Evolutionary conservation across 2,113 vertebrate genomes (phyloP), one percentile per base, ranked within the genome.

Genomic region (Dasypus novemcinctus): DNA sequence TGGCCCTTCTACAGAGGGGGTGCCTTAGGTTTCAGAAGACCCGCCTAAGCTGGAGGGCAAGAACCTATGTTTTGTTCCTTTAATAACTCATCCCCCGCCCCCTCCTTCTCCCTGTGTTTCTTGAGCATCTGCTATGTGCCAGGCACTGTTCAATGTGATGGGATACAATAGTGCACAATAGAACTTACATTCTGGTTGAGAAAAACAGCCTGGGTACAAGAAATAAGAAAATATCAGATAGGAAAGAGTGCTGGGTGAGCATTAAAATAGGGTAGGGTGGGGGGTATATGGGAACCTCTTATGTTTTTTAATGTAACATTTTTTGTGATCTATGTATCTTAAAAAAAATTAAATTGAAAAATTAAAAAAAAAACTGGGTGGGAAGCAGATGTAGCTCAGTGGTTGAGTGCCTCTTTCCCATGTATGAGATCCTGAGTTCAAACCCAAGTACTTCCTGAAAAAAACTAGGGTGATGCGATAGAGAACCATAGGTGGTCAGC

Each of bases 61-160:
- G 74, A 90, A n/a, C 82, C 31, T 25, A 80, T 33, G 33, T 85
- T 91, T 87, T 90, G 49, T 41, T 96, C n/a, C 54, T 91, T 68
- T 59, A 80, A 85, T 75, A 41, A 5, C 92, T 59, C 61, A 2
- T 84, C 27, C 52, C 7, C 61, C 27, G 29, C 29, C 57, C 49
- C 31, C 33, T 63, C 15, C 43, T 87, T 87, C 71, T 75, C 3
- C 64, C 59, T 31, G 31, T 81, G 78, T 74, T 92, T 82, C 49
- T 15, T n/a, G n/a, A n/a, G n/a, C n/a, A n/a, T n/a, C n/a, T n/a
- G n/a, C n/a, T n/a, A n/a, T 76, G 76, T 84, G 63, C 69, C 74
- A 52, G 66, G 68, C 13, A 29, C 33, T 64, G 91, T 72, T 38
- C 38, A 81, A 2, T 20, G 18, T 36, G 61, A 49, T 31, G 69